Conservation (phyloP, 2,797 vertebrate genomes). For the Aeoliscus strigatus region DNA sequence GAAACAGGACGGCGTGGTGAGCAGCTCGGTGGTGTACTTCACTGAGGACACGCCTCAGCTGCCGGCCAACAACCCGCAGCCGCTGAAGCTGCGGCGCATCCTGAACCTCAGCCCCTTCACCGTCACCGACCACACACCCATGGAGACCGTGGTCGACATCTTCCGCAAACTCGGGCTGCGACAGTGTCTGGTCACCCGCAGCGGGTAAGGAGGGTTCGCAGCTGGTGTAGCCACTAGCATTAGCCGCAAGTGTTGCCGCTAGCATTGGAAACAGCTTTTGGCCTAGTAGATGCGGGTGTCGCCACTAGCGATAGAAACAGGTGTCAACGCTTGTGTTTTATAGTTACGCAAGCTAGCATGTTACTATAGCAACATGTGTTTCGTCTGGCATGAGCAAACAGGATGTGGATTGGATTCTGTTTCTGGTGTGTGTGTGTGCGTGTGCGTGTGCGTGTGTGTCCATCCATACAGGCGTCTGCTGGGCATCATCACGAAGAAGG, state of each 20-base stretch:
- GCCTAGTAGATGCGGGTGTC: too few relatives aligned
- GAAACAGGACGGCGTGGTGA: conserved; percentile 93
- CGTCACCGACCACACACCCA: conserved; percentile 98
- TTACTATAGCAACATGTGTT: too few relatives aligned
- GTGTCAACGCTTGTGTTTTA: too few relatives aligned
- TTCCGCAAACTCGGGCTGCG: conserved; percentile 97
- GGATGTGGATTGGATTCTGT: too few relatives aligned
- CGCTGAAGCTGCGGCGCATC: conserved; percentile 94
- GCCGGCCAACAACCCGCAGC: conserved; percentile 94
- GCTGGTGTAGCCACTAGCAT: too few relatives aligned
- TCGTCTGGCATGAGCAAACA: too few relatives aligned
- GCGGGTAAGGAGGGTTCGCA: conserved; percentile 87
- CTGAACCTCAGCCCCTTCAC: conserved; percentile 99
- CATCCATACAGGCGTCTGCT: conserved; percentile 89
- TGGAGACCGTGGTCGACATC: conserved; percentile 99
- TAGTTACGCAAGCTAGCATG: too few relatives aligned
- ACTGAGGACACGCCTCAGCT: conserved; percentile 95
- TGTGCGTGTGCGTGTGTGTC: conserved; percentile 40
- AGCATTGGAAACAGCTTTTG: too few relatives aligned
- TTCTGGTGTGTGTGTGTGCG: too few relatives aligned
- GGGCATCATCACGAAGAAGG: conserved; percentile 99
- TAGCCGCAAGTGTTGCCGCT: too few relatives aligned
- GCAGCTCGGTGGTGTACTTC: conserved; percentile 94
- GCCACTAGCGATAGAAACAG: too few relatives aligned
- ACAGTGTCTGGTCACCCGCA: conserved; percentile 99